These are phyloP conservation scores for Corynorhinus townsendii DNA, from an alignment of 2,113 vertebrate genomes.

Conservation along the genomic window DNA sequence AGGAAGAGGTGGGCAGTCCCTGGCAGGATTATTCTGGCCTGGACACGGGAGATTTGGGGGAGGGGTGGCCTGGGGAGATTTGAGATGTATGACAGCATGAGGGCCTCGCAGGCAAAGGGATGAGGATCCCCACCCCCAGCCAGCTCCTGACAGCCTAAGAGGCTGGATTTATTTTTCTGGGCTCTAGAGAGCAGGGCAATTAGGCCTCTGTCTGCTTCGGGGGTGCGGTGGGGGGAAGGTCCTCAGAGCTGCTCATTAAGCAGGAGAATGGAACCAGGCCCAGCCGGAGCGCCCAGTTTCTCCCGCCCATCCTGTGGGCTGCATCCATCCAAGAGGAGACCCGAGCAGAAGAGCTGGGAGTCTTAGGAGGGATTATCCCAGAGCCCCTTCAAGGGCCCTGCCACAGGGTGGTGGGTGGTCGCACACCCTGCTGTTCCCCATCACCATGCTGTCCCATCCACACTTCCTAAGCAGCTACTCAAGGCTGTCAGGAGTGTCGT, in stretches of 20 bases:
- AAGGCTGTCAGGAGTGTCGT: background rate
- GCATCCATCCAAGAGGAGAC: background rate
- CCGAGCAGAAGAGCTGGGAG: background rate
- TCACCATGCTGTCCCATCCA: background rate
- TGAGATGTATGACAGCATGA: conserved; percentile 11
- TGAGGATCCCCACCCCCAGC: conserved; percentile 37
- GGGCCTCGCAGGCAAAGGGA: background rate
- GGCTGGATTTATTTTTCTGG: conserved; percentile 54
- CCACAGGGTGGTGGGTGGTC: background rate
- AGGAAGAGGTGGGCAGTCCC: background rate
- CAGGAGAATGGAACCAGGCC: background rate
- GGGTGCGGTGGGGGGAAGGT: no score
- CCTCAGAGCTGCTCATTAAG: background rate
- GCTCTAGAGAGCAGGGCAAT: conserved; percentile 50
- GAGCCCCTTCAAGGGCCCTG: background rate
- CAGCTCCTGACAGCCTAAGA: conserved; percentile 59
- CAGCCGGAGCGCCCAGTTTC: background rate
- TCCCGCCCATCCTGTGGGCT: background rate
- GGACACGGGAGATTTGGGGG: conserved; percentile 56
- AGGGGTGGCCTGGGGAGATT: background rate
- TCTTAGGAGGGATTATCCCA: background rate
- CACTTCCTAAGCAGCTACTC: background rate
- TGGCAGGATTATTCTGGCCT: conserved; percentile 27
- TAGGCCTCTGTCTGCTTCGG: conserved; percentile 45
- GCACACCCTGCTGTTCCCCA: no score